phyloP scores from a whole-genome alignment of 2,888 invertebrate genomes.

The Archips xylosteana region DNA sequence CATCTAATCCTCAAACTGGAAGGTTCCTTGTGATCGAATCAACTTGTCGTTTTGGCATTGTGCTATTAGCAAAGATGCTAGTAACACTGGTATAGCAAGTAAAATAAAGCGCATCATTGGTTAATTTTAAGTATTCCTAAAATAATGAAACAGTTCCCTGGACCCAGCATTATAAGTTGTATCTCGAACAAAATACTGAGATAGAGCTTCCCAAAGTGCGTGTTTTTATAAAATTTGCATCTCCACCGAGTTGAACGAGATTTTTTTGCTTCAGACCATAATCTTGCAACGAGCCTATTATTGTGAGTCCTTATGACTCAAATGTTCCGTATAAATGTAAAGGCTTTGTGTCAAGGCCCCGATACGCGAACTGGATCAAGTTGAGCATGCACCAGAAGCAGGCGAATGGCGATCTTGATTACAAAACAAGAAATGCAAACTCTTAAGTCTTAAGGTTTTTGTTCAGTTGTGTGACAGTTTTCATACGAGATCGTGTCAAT shows the following conservation, averaged over 20 bases:
- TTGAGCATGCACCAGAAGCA: conserved; percentile 27
- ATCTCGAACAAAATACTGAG: conserved; percentile 13
- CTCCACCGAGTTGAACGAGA: conserved; percentile 15
- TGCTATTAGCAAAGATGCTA: conserved; percentile 18
- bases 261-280: conserved; percentile 12
- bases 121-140: not conserved
- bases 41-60: conserved; percentile 31
- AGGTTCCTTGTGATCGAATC: conserved; percentile 35
- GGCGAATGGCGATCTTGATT: conserved; percentile 31
- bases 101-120: conserved; percentile 9
- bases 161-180: too few relatives aligned
- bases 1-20: conserved; percentile 26
- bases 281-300: conserved; percentile 11
- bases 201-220: conserved; percentile 3
- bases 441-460: not conserved
- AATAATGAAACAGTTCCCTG: too few relatives aligned
- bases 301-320: conserved; percentile 21
- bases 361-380: conserved; percentile 18
- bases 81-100: conserved; percentile 9
- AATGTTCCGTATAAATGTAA: conserved; percentile 16
- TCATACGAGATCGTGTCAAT: too few relatives aligned
- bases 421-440: not conserved
- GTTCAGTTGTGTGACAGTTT: too few relatives aligned
- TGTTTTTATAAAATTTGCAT: conserved; percentile 38
- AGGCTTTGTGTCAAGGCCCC: conserved; percentile 31